Conservation (phyloP, 1,140 invertebrate species). For the Pemphigus obesinymphae region DNA sequence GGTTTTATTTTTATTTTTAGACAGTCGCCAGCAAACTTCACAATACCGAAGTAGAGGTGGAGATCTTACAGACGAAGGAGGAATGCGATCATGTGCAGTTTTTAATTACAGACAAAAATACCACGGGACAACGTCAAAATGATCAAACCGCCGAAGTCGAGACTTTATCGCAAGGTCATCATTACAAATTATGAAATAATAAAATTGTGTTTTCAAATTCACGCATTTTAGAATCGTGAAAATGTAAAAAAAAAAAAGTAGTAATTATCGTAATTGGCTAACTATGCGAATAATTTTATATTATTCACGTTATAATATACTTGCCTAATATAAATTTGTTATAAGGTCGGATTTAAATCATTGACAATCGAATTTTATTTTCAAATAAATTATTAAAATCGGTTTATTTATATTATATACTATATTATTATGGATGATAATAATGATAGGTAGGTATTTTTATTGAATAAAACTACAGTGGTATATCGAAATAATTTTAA, state of each 20-base stretch:
- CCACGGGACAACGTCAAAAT: slow-evolving; percentile 57
- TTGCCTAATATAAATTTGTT: neutral
- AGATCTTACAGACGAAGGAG: slow-evolving; percentile 78
- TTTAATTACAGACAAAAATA: slow-evolving; percentile 78
- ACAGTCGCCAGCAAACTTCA: slow-evolving; percentile 88
- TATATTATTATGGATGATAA: neutral
- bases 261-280: neutral
- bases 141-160: slow-evolving; percentile 67
- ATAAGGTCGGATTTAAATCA: neutral
- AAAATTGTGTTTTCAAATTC: neutral
- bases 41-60: slow-evolving; percentile 83
- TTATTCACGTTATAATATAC: neutral
- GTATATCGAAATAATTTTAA: no score
- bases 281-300: neutral
- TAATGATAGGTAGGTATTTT: neutral
- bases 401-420: neutral
- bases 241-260: no score
- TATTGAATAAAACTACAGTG: neutral
- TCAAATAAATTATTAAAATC: neutral
- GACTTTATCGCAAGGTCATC: slow-evolving; percentile 65
- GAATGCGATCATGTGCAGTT: slow-evolving; percentile 92
- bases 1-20: slow-evolving; percentile 53
- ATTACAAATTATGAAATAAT: neutral
- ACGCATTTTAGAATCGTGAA: neutral
- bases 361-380: neutral